Evolutionary conservation across 1,140 invertebrate genomes (phyloP).

Genomic region (Acromyrmex charruanus): DNA sequence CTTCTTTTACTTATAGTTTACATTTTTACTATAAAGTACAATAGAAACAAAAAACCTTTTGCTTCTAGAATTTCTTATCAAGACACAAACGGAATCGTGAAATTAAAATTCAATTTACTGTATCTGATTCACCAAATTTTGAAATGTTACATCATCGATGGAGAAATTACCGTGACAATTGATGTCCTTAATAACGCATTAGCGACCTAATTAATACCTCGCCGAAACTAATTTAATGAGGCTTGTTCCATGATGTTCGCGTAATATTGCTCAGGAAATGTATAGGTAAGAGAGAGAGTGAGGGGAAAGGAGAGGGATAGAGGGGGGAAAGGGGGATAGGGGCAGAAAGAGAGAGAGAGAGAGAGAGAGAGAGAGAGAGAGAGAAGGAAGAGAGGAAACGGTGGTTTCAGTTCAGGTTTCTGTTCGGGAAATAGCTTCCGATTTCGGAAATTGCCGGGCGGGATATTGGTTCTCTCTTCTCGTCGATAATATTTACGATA

Average conservation of each 20-base stretch:
- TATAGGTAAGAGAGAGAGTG: neutral
- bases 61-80: neutral
- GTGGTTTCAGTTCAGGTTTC: conserved; percentile 19
- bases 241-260: conserved; percentile 7
- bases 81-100: neutral
- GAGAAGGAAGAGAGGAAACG: neutral
- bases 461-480: conserved; percentile 44
- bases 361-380: too few relatives aligned
- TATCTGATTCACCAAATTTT: conserved; percentile 18
- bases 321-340: too few relatives aligned
- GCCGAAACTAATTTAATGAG: conserved; percentile 52
- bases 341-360: conserved; percentile 1
- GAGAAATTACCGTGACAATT: conserved; percentile 46
- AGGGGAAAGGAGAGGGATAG: neutral
- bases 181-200: conserved; percentile 51
- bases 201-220: conserved; percentile 50
- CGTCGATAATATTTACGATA: conserved; percentile 53
- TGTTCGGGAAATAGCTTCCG: conserved; percentile 45
- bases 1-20: neutral
- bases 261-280: neutral
- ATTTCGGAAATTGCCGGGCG: conserved; percentile 51
- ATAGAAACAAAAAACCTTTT: neutral
- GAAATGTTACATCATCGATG: conserved; percentile 21
- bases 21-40: neutral
- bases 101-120: conserved; percentile 7